A percentile compares a stretch with the other conserved stretches of the same genome.
Conservation (phyloP, 2,113 vertebrate genomes). For the Pongo pygmaeus region DNA sequence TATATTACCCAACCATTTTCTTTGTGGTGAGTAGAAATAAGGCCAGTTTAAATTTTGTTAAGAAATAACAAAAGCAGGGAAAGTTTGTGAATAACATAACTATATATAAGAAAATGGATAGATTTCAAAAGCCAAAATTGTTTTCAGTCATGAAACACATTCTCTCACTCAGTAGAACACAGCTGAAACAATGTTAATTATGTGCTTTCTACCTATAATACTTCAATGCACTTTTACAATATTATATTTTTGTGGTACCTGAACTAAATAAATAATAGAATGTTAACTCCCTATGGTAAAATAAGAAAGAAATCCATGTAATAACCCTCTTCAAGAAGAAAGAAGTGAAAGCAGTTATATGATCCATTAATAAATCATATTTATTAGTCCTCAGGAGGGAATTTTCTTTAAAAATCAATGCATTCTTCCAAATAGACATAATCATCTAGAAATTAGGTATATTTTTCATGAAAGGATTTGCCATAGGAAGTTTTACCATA, state of each 20-base stretch:
- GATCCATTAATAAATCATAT: constrained; percentile 43
- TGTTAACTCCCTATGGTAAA: constrained; percentile 45
- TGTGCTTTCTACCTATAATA: constrained; percentile 44
- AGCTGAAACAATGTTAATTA: constrained; percentile 49
- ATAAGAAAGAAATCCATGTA: constrained; percentile 59
- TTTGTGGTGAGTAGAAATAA: background rate
- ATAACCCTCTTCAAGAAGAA: constrained; percentile 16
- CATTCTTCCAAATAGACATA: background rate
- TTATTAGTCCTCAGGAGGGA: constrained; percentile 27
- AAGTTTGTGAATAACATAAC: background rate
- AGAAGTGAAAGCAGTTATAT: background rate
- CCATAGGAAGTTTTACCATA: background rate
- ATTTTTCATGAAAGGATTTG: background rate
- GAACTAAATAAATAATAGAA: constrained; percentile 60
- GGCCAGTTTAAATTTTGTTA: background rate
- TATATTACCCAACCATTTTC: background rate
- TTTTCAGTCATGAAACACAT: background rate
- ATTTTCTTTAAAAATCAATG: constrained; percentile 50
- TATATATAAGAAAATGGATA: background rate
- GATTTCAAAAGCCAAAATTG: background rate
- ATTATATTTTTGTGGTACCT: constrained; percentile 41
- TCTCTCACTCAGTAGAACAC: background rate
- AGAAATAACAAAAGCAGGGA: background rate
- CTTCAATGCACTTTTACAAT: constrained; percentile 49
- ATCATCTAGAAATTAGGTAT: constrained; percentile 14